These are phyloP conservation scores for zebrafish (Danio rerio) DNA, from an alignment of 2,113 vertebrate genomes.

Conservation along the genomic window GRCz12tu NC_133182.1:18972001-18972500, in stretches of 20 bases:
- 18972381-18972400: background rate
- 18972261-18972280: slow-evolving; percentile 67
- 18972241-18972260: slow-evolving; percentile 82
- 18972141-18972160: too few relatives aligned
- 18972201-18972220: slow-evolving; percentile 90
- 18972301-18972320: background rate
- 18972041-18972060: too few relatives aligned
- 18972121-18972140: background rate
- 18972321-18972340: background rate
- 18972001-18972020: too few relatives aligned
- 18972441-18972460: too few relatives aligned
- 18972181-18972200: slow-evolving; percentile 73
- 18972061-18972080: too few relatives aligned
- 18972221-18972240: slow-evolving; percentile 92
- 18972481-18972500: too few relatives aligned
- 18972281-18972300: slow-evolving; percentile 78
- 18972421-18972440: too few relatives aligned
- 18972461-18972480: too few relatives aligned
- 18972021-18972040: too few relatives aligned
- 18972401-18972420: too few relatives aligned
- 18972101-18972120: too few relatives aligned
- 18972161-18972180: background rate
- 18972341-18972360: background rate
- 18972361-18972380: background rate
- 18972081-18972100: too few relatives aligned